Base-by-base conservation (phyloP, 2,113 vertebrate genomes). In the Gallinago paraguaiae region DNA sequence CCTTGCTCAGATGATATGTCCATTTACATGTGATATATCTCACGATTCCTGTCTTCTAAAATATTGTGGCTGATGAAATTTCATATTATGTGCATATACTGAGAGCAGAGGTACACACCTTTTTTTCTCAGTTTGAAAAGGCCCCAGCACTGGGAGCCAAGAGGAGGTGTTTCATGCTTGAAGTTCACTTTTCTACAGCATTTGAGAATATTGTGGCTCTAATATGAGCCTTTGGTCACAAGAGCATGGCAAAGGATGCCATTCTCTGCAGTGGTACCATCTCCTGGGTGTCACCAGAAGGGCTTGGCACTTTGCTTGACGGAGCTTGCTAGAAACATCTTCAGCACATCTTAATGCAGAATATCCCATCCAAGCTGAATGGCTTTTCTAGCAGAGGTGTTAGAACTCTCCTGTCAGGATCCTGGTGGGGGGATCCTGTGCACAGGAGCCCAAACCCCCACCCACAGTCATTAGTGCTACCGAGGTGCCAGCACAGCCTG, bases 1-100 rank as follows among this genome's bases (percentile, higher is more conserved):
- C 98, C 98, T 98, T 97, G 98, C 98, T 98, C 98, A 98, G 98
- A 99, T 99, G 99, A 98, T 99, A 98, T 98, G 99, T 99, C 98
- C 99, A 98, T 99, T 99, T 98, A 98, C 98, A 98, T 99, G 98
- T 99, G 98, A 99, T 99, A 99, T 99, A 99, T 98, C 99, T 99
- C 98, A 98, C 95, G 95, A 96, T 97, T 96, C 98, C 98, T 98
- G 97, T 97, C 97, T 94, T 95, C 84, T 54, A 96, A 96, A 98
- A 97, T 97, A 97, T 94, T 97, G 98, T 96, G 92, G 93, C 94
- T 97, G 97, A 97, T 98, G 97, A 97, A 97, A 98, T 98, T 98
- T 97, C 97, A 94, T 96, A 95, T 97, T 97, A 97, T 93, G 97
- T 94, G 96, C 95, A 92, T 91, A 95, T 91, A 94, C 94, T 90